Evolutionary conservation across 2,113 vertebrate genomes (phyloP).

Genomic region (Pardalotus punctatus): DNA sequence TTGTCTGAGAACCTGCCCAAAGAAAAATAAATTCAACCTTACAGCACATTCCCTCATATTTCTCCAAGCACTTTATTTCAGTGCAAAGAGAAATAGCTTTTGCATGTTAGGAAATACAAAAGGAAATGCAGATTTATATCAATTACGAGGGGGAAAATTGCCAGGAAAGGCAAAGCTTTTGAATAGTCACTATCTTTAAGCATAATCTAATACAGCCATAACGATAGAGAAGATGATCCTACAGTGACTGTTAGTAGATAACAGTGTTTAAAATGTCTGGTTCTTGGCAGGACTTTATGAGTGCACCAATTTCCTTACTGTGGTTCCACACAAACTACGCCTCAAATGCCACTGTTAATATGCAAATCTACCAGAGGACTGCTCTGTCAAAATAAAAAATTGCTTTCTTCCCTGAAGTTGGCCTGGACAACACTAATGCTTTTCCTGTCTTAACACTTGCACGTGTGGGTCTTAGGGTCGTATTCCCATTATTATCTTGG

Average conservation of each 20-base stretch:
- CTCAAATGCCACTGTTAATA: not conserved
- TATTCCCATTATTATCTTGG: not conserved
- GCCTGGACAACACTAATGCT: not conserved
- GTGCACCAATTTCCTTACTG: not conserved
- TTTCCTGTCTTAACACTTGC: not conserved
- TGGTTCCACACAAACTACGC: not conserved
- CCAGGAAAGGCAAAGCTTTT: not conserved
- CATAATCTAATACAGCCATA: not conserved
- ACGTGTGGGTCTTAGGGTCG: not conserved
- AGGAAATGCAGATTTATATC: not conserved
- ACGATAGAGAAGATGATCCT: not conserved
- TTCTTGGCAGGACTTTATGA: not conserved
- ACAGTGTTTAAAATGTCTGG: not conserved
- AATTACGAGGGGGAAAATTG: not conserved
- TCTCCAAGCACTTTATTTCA: not conserved
- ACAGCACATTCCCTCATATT: not conserved
- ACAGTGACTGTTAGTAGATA: not conserved
- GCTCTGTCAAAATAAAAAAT: not conserved
- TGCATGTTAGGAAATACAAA: not conserved
- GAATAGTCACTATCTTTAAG: not conserved
- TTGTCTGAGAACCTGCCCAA: not conserved
- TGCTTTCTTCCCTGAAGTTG: not conserved
- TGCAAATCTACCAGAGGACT: not conserved
- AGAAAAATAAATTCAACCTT: not conserved
- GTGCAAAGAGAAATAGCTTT: not conserved